phyloP scores from a whole-genome alignment of 1,140 invertebrate species.

The Rhyacophila brunnea region DNA sequence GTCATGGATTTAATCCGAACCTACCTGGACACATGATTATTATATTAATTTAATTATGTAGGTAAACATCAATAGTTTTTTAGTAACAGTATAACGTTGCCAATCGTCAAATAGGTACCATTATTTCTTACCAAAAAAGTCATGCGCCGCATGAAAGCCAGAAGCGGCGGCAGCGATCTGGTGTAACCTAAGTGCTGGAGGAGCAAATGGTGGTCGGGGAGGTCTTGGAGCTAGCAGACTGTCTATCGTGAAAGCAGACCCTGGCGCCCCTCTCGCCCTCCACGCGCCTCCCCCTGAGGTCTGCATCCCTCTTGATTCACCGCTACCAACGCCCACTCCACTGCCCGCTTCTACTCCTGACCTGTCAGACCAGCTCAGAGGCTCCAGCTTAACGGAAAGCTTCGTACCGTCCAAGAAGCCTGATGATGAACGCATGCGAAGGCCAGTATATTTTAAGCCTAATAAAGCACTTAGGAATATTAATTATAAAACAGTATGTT shows the following conservation, averaged over 20 bases:
- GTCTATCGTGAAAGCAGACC: slow-evolving; percentile 70
- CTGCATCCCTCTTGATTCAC: slow-evolving; percentile 49
- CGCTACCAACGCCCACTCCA: slow-evolving; percentile 44
- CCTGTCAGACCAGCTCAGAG: slow-evolving; percentile 16
- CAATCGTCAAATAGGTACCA: background rate
- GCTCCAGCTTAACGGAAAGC: slow-evolving; percentile 11
- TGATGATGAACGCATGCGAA: slow-evolving; percentile 13
- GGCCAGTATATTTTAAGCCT: too few species aligned
- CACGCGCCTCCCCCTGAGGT: slow-evolving; percentile 46
- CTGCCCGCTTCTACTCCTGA: slow-evolving; percentile 34
- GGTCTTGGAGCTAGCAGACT: slow-evolving; percentile 70
- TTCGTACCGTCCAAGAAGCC: slow-evolving; percentile 6
- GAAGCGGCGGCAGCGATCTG: slow-evolving; percentile 56
- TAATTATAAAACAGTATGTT: too few species aligned
- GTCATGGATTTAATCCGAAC: too few species aligned
- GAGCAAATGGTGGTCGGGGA: slow-evolving; percentile 44
- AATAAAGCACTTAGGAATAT: too few species aligned
- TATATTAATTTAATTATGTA: too few species aligned
- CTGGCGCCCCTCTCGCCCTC: slow-evolving; percentile 53
- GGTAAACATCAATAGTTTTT: too few species aligned
- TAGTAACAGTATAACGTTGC: background rate
- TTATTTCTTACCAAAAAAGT: slow-evolving; percentile 71
- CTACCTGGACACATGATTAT: too few species aligned
- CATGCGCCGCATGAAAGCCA: slow-evolving; percentile 61
- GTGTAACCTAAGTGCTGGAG: slow-evolving; percentile 50